Conservation (phyloP, 2,113 vertebrate species). For the Nothocercus julius region DNA sequence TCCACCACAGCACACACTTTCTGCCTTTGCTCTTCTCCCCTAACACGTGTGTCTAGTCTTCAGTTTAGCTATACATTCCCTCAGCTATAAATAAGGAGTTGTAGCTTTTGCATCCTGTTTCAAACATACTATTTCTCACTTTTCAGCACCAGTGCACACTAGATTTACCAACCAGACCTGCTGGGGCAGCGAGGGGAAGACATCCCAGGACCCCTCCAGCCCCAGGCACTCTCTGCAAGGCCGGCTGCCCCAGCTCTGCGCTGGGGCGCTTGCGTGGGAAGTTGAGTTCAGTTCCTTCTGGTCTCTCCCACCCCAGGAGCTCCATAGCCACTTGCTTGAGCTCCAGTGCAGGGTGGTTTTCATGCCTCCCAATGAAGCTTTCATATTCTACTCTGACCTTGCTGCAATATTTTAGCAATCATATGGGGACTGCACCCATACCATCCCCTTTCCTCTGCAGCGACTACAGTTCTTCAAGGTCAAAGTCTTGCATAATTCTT, state of each 20-base stretch:
- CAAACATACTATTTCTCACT: not conserved
- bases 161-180: not conserved
- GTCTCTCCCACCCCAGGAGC: not conserved
- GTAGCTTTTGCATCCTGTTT: not conserved
- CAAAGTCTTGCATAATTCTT: not conserved
- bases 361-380: not conserved
- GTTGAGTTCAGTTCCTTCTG: not conserved
- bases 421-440: not conserved
- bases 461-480: not conserved
- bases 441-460: not conserved
- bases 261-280: not conserved
- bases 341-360: not conserved
- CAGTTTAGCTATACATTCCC: not conserved
- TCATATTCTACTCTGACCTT: not conserved
- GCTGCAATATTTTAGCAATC: not conserved
- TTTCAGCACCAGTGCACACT: not conserved
- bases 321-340: not conserved
- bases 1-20: too few species aligned
- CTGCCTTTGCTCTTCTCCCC: not conserved
- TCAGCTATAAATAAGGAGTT: not conserved
- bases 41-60: not conserved
- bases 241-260: not conserved
- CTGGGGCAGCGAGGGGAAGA: not conserved
- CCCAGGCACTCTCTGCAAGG: not conserved
- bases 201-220: not conserved